phyloP scores from a whole-genome alignment of 2,888 invertebrate species.

The Aquatica leii region DNA sequence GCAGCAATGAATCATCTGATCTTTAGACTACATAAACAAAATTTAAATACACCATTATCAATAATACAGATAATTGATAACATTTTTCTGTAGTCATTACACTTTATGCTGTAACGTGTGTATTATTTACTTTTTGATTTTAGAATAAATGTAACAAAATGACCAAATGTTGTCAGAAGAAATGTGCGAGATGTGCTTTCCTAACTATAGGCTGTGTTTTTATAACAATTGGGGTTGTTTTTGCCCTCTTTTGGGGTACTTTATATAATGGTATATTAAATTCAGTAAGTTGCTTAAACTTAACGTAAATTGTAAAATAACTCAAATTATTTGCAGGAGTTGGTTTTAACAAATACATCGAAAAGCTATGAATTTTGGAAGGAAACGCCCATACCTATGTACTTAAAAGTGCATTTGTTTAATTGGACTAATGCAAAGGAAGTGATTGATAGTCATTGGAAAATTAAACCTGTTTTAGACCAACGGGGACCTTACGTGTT shows the following conservation, averaged over 20 bases:
- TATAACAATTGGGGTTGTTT: background rate
- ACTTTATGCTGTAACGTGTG: too few species aligned
- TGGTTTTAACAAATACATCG: background rate
- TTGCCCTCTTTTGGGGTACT: background rate
- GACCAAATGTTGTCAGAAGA: background rate
- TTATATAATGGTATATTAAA: background rate
- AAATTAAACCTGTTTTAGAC: conserved; percentile 67
- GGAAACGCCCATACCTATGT: conserved; percentile 3
- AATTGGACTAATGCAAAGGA: conserved; percentile 2
- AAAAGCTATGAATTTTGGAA: conserved; percentile 6
- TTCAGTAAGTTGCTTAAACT: background rate
- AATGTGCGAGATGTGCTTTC: background rate
- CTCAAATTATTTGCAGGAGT: background rate
- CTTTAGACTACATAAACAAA: too few species aligned
- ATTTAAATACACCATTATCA: too few species aligned
- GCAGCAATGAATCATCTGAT: too few species aligned
- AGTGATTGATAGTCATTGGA: conserved; percentile 53
- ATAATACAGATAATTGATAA: too few species aligned
- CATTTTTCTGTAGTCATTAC: too few species aligned
- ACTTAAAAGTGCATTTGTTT: conserved; percentile 1
- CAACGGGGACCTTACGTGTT: conserved; percentile 81
- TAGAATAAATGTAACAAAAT: background rate
- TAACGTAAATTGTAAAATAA: background rate
- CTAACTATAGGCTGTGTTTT: background rate
- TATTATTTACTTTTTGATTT: too few species aligned